Evolutionary conservation across 2,113 vertebrate genomes (phyloP).

Genomic region (Heterotilapia buettikoferi): DNA sequence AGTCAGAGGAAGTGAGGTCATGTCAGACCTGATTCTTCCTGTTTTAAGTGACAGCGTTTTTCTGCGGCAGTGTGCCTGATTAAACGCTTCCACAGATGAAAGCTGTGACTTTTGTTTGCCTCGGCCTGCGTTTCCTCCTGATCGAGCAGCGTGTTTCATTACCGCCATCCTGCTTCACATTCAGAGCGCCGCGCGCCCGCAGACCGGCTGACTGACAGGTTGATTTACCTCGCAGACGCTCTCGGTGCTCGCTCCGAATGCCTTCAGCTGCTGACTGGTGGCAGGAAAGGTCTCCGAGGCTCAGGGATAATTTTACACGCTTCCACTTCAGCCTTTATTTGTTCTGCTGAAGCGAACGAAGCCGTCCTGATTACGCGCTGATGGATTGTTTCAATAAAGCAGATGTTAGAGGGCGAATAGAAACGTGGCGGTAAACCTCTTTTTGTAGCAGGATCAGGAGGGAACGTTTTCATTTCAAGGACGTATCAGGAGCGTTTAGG

Average conservation of each 20-base stretch:
- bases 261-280: not conserved
- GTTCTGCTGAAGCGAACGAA: not conserved
- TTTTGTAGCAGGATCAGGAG: not conserved
- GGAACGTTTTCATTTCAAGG: not conserved
- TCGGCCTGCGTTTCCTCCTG: not conserved
- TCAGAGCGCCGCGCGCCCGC: not conserved
- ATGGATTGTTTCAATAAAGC: not conserved
- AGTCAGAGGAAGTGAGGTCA: not conserved
- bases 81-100: not conserved
- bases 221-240: constrained; percentile 3
- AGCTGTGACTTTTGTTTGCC: not conserved
- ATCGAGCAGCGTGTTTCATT: not conserved
- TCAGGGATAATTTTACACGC: not conserved
- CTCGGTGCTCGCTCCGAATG: not conserved
- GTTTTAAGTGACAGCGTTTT: not conserved
- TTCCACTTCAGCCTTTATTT: not conserved
- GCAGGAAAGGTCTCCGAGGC: not conserved
- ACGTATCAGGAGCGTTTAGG: not conserved
- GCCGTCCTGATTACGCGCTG: not conserved
- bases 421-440: not conserved
- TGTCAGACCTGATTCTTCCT: fast-evolving
- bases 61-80: not conserved
- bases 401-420: not conserved
- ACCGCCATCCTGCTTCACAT: not conserved
- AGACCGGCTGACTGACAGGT: not conserved